Base-by-base conservation (phyloP, 1,140 invertebrate genomes). In the Homarus americanus region DNA sequence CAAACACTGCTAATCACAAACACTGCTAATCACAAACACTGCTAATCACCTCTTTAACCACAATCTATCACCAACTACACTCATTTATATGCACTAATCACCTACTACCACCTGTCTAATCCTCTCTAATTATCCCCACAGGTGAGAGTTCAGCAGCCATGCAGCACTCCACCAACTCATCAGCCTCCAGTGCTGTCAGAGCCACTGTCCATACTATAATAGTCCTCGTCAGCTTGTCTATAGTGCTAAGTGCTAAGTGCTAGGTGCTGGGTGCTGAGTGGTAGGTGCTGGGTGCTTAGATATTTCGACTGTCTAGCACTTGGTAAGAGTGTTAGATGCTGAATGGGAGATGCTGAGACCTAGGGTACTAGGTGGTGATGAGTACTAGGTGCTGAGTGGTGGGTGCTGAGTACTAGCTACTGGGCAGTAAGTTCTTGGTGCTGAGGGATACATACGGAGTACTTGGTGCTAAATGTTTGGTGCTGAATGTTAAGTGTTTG, bases 141-240 rank as follows among this genome's bases (percentile, higher is more conserved):
- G 85, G 85, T 20, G 85, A 87, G 53, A 87, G 75, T 34, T 87
- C 85, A 10, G 85, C 85, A 20, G 85, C 85, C 1, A 87, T 87
- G 85, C 85, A 87, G 28, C 85, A 87, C 40, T 79, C 85, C 0
- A 87, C 85, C 38, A 87, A 87, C 53, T 12, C 79, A 32, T 40
- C 28, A 36, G 49, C 49, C 15, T 32, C 32, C 49, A 82, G 7
- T 20, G 28, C 9, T 49, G 15, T 34, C 58, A 36, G 24, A 0
- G 24, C 49, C 79, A 63, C 44, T 36, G 32, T 63, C 49, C 12
- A 20, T 49, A 63, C 79, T 34, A 34, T 82, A 3, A 49, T 36
- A 28, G 36, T 36, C 79, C 49, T 82, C 5, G 49, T 38, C 4
- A 63, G 41, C 2, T 17, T 82, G 28, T 63, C 79, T 0, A 15